These are phyloP conservation scores for Rhipidura dahli DNA, from an alignment of 2,113 vertebrate species.

Conservation along the genomic window DNA sequence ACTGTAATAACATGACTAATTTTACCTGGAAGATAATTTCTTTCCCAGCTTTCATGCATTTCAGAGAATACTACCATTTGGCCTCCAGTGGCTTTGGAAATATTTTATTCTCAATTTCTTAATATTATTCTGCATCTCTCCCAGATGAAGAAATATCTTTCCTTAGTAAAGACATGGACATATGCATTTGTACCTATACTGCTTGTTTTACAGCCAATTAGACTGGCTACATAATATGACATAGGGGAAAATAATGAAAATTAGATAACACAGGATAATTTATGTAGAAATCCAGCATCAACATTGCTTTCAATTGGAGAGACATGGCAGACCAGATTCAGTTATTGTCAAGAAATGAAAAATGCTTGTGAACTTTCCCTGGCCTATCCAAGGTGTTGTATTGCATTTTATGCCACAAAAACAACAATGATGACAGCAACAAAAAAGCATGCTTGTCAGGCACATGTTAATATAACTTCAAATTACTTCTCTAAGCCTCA, in stretches of 20 bases:
- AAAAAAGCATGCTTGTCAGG: neutral
- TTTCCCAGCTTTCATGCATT: neutral
- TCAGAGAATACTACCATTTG: neutral
- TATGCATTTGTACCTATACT: neutral
- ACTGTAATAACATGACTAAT: neutral
- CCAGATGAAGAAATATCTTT: neutral
- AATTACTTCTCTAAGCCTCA: neutral
- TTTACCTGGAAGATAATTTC: neutral
- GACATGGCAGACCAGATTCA: neutral
- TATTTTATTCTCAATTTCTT: neutral
- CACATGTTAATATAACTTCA: neutral
- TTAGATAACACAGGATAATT: neutral
- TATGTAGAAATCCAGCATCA: neutral
- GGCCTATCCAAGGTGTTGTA: neutral
- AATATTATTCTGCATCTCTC: neutral
- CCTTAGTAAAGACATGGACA: neutral
- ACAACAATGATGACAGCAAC: rapidly evolving
- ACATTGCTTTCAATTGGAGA: neutral
- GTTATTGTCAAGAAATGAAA: neutral
- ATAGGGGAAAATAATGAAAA: neutral
- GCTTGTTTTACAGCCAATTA: neutral
- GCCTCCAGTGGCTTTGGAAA: neutral
- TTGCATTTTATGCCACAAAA: neutral
- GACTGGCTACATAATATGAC: neutral
- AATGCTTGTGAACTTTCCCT: neutral